Base-by-base conservation (phyloP, 92 coral and sea anemone species). In the Epizoanthus rinbou region DNA sequence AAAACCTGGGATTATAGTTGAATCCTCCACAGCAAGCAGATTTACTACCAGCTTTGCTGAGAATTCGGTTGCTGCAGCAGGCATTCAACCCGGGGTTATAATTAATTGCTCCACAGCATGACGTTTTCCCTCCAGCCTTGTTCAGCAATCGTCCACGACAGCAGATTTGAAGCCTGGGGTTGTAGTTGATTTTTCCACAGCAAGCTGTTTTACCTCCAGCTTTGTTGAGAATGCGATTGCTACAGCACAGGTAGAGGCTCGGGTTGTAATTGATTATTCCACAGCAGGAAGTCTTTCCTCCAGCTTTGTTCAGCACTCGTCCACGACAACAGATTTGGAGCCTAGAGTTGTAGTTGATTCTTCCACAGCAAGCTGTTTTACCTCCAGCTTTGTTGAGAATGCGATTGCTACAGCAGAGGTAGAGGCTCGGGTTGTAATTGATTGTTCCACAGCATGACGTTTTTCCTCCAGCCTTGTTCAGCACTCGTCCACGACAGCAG, bases 391-490 rank as follows among this genome's bases (percentile, higher is more conserved):
- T 65, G 43, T 41, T 65, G 0, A 65, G 37, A 65, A 21, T 19
- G 13, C 8, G 6, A 0, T 37, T 37, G 28, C 71, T 17, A n/a
- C 71, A 65, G 16, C 71, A 65, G 14, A 10, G 23, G 41, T 6
- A 23, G 14, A 21, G 1, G 8, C 71, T 65, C 23, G 71, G 28
- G 15, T 65, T 21, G 41, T 65, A 65, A 15, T 65, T 65, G 15
- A n/a, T 37, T 23, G 6, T 0, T 21, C 41, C 71, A 65, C 71
- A 65, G 37, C 71, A 65, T 9, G 71, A 5, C 0, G 71, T 65
- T n/a, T 25, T 65, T 65, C 71, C 71, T 21, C 71, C 71, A 14
- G 35, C 71, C 23, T 65, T 65, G 0, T 23, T 65, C 71, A 65
- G 16, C 71, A 65, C 1, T 43, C 50, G 50, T 43, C 50, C 50